phyloP scores from a whole-genome alignment of 2,113 vertebrate species.

The Anguilla rostrata region DNA sequence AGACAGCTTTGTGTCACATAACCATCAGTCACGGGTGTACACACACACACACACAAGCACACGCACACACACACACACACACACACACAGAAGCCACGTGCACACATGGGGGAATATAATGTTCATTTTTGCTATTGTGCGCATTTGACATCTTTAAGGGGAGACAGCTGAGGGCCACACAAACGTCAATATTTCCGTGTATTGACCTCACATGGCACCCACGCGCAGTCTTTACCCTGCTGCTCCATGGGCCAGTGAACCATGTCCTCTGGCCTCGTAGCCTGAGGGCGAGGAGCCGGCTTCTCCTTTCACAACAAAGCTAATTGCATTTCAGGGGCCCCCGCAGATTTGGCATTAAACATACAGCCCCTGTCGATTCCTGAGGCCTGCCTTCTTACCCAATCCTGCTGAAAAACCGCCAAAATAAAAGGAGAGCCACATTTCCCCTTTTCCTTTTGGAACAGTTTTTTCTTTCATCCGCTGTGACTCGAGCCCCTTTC shows the following conservation, averaged over 20 bases:
- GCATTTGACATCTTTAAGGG: not conserved
- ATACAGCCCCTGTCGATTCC: not conserved
- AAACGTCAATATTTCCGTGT: not conserved
- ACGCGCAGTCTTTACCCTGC: not conserved
- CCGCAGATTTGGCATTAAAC: not conserved
- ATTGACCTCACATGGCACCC: not conserved
- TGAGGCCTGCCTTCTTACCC: not conserved
- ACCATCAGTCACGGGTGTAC: not conserved
- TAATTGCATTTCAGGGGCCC: not conserved
- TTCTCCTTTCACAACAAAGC: not conserved
- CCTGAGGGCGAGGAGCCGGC: not conserved
- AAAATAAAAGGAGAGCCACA: not conserved
- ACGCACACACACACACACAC: not conserved
- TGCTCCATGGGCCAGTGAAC: slow-evolving; percentile 5
- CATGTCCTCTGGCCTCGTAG: not conserved
- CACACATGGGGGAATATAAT: not conserved
- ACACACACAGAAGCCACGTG: not conserved
- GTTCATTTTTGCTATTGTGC: not conserved
- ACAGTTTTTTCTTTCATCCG: not conserved
- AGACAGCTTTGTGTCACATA: not conserved
- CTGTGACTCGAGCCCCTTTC: not conserved
- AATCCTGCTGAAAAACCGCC: not conserved
- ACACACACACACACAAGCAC: not conserved
- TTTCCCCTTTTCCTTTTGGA: not conserved
- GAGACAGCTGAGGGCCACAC: not conserved